phyloP scores from a whole-genome alignment of 2,888 invertebrate genomes.

The Agrochola lota region DNA sequence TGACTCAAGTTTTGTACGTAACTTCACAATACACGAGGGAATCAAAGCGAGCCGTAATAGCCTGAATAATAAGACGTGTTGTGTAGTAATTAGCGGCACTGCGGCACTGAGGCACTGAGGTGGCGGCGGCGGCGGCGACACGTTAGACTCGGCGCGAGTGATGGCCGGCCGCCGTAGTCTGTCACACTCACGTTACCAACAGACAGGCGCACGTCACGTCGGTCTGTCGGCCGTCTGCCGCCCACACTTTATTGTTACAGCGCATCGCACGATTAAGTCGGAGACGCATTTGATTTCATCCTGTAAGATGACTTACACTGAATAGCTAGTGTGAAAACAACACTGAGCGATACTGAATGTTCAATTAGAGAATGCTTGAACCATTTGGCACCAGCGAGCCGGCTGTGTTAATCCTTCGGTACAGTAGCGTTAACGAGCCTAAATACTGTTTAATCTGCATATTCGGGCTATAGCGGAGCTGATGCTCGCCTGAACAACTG shows the following conservation, averaged over 20 bases:
- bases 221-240: constrained; percentile 27
- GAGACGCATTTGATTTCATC: constrained; percentile 13
- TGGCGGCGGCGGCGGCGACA: background rate
- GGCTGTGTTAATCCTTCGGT: background rate
- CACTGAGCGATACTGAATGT: background rate
- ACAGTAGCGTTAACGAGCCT: background rate
- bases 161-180: constrained; percentile 8
- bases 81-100: constrained; percentile 39
- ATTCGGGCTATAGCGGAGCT: background rate
- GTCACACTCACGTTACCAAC: constrained; percentile 15
- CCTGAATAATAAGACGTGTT: constrained; percentile 37
- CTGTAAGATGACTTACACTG: background rate
- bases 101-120: constrained; percentile 19
- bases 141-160: background rate
- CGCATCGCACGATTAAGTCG: constrained; percentile 3
- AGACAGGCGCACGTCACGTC: constrained; percentile 5
- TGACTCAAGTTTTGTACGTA: background rate
- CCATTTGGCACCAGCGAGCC: constrained; percentile 4
- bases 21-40: background rate
- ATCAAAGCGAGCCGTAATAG: constrained; percentile 31
- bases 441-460: constrained; percentile 7
- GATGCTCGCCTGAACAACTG: background rate
- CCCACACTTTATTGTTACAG: constrained; percentile 9
- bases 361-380: constrained; percentile 9
- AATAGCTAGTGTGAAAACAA: constrained; percentile 6